phyloP scores from a whole-genome alignment of 2,888 invertebrate genomes.

The Melitaea athalia region DNA sequence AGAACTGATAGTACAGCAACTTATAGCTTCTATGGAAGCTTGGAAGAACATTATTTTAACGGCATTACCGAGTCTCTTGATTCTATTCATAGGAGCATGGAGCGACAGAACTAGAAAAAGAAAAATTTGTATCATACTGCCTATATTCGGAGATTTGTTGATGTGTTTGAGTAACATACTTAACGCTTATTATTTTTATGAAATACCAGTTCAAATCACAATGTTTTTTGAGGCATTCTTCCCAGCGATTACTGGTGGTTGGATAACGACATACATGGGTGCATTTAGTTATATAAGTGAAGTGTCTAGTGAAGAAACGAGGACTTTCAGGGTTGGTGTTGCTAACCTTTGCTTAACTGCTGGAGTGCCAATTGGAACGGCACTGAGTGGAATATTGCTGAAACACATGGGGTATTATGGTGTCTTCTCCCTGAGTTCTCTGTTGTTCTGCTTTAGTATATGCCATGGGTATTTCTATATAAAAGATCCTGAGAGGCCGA shows the following conservation, averaged over 20 bases:
- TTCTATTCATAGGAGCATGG: slow-evolving; percentile 84
- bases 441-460: slow-evolving; percentile 69
- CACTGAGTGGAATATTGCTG: slow-evolving; percentile 69
- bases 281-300: slow-evolving; percentile 84
- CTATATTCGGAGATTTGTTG: slow-evolving; percentile 78
- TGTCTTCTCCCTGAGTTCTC: slow-evolving; percentile 69
- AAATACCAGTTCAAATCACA: slow-evolving; percentile 77
- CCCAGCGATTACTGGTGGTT: slow-evolving; percentile 79
- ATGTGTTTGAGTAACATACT: slow-evolving; percentile 75
- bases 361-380: slow-evolving; percentile 69
- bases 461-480: slow-evolving; percentile 70
- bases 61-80: slow-evolving; percentile 77
- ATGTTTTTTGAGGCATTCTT: slow-evolving; percentile 79
- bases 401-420: slow-evolving; percentile 77
- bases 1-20: slow-evolving; percentile 82
- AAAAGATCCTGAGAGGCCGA: slow-evolving; percentile 59
- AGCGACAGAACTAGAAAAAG: slow-evolving; percentile 81
- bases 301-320: slow-evolving; percentile 76
- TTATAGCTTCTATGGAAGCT: slow-evolving; percentile 79
- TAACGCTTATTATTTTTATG: slow-evolving; percentile 79
- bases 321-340: slow-evolving; percentile 84
- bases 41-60: slow-evolving; percentile 81
- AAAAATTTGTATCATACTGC: slow-evolving; percentile 81
- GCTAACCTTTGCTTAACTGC: slow-evolving; percentile 70
- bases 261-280: slow-evolving; percentile 81